A percentile compares a stretch with the other conserved stretches of the same genome.
Evolutionary conservation across 2,797 vertebrate species (phyloP).

Genomic region (Coracias cyanogaster): DNA sequence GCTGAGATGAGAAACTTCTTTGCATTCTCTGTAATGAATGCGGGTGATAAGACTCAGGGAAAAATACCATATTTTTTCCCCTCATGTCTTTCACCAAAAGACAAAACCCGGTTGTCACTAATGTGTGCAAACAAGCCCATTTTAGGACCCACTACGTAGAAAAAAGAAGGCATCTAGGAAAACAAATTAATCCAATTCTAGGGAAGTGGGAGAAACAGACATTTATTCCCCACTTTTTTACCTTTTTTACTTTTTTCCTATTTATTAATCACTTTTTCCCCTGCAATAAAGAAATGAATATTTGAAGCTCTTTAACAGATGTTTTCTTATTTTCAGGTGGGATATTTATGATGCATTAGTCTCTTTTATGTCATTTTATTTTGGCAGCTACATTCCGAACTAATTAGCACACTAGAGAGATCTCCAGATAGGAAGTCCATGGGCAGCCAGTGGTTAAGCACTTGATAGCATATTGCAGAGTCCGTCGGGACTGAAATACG

Average conservation of each 20-base stretch:
- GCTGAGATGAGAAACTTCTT: not conserved
- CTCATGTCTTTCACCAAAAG: not conserved
- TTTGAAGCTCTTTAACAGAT: conserved; percentile 28
- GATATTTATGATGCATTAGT: conserved; percentile 27
- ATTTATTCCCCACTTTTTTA: not conserved
- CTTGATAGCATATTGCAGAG: conserved; percentile 20
- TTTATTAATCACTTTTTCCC: not conserved
- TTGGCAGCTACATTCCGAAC: conserved; percentile 25
- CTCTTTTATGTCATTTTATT: conserved; percentile 12
- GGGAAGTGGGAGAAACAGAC: not conserved
- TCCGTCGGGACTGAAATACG: not conserved
- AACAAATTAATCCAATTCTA: not conserved
- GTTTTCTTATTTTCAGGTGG: conserved; percentile 43
- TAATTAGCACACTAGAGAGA: conserved; percentile 53
- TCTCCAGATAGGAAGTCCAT: not conserved
- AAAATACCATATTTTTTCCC: not conserved
- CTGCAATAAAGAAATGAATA: not conserved
- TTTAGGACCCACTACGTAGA: not conserved
- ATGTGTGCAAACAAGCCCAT: rapidly evolving
- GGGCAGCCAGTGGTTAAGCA: conserved; percentile 57
- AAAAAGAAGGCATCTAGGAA: not conserved
- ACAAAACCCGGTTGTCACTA: rapidly evolving
- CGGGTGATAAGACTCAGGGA: not conserved
- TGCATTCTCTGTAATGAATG: not conserved
- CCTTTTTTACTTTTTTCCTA: not conserved